These are phyloP conservation scores for Rhopalosiphum nymphaeae DNA, from an alignment of 2,888 invertebrate species.

Conservation along the genomic window DNA sequence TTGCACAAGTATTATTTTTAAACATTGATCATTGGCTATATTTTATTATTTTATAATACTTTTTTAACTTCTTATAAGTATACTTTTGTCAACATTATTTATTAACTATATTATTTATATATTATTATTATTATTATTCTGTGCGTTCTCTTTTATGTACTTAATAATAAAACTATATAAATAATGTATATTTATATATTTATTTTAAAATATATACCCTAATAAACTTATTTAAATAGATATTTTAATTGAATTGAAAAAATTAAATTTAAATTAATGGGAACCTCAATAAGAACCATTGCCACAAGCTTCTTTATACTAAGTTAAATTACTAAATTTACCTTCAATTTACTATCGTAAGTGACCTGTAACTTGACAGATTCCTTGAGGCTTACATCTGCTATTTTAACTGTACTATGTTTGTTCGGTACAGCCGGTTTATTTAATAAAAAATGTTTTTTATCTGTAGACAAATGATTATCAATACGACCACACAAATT, in stretches of 20 bases:
- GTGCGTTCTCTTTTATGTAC: neutral
- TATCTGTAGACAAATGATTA: constrained; percentile 68
- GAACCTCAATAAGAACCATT: neutral
- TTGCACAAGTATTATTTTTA: neutral
- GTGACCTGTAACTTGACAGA: constrained; percentile 51
- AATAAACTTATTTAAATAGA: neutral
- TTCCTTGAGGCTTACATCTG: constrained; percentile 50
- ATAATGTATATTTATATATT: neutral
- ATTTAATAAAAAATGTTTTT: constrained; percentile 73
- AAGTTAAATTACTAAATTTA: neutral
- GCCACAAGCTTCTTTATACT: neutral
- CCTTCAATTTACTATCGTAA: constrained; percentile 59
- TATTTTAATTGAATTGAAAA: neutral
- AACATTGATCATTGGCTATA: neutral
- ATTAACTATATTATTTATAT: neutral
- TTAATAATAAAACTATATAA: neutral
- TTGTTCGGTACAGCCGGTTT: constrained; percentile 70
- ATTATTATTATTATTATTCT: too few species aligned
- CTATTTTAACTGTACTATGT: neutral
- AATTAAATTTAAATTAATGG: neutral
- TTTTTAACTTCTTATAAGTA: neutral
- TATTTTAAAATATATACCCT: neutral
- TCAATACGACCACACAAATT: constrained; percentile 74
- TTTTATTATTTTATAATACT: neutral
- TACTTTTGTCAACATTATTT: neutral